Percentiles rank a stretch among this genome's conserved stretches.
Evolutionary conservation across 2,888 invertebrate genomes (phyloP).

Genomic region (Hydraecia micacea): DNA sequence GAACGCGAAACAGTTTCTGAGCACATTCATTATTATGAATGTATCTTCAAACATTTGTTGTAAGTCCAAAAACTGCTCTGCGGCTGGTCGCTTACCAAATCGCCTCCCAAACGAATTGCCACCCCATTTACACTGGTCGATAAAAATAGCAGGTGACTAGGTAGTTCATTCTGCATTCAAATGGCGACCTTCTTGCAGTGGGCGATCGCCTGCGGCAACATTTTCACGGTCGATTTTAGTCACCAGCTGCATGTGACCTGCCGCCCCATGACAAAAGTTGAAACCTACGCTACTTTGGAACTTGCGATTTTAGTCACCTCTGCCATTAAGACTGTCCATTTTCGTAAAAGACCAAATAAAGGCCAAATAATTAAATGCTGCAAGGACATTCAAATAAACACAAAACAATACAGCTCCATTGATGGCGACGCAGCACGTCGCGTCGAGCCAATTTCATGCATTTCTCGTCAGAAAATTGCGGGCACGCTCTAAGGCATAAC

Average conservation of each 20-base stretch:
- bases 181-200: neutral
- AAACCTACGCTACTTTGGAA: neutral
- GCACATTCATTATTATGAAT: no score
- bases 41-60: neutral
- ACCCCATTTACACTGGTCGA: neutral
- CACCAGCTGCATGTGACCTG: no score
- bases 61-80: neutral
- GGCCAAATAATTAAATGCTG: neutral
- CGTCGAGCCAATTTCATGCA: neutral
- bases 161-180: neutral
- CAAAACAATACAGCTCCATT: neutral
- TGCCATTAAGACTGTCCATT: neutral
- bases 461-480: neutral
- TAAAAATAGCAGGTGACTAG: neutral
- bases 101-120: neutral
- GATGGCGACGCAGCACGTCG: neutral
- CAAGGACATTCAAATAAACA: constrained; percentile 6
- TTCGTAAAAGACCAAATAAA: neutral
- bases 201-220: neutral
- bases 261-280: neutral
- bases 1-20: no score
- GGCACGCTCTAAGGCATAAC: neutral
- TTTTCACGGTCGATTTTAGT: neutral
- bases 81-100: neutral
- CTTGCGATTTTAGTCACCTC: neutral